Conservation (phyloP, 2,797 vertebrate genomes). For the Neopelma chrysocephalum region DNA sequence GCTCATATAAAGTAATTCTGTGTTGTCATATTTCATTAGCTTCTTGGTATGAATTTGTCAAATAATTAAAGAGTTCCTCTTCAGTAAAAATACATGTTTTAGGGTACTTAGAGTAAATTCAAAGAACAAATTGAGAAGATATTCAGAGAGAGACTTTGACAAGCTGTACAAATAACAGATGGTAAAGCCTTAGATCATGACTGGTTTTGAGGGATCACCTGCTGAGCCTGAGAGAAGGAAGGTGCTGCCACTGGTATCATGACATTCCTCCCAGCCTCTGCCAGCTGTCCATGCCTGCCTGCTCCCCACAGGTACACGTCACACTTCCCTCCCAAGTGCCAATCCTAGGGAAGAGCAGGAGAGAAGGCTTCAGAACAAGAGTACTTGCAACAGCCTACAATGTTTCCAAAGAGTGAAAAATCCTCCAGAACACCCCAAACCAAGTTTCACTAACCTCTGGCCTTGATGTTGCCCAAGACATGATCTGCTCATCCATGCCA, state of each 20-base stretch:
- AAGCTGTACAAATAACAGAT: neutral
- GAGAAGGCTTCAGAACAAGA: neutral
- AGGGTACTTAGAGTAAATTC: neutral
- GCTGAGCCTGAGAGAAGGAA: constrained; percentile 96
- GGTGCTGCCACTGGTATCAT: constrained; percentile 88
- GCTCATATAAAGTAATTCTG: neutral
- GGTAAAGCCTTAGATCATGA: neutral
- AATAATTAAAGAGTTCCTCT: neutral
- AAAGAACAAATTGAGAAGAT: neutral
- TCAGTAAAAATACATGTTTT: neutral
- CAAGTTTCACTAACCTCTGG: constrained; percentile 85
- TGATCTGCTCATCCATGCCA: constrained; percentile 96
- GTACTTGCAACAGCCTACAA: neutral
- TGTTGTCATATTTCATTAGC: neutral
- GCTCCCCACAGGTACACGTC: constrained; percentile 95
- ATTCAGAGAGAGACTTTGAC: neutral
- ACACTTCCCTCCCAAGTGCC: constrained; percentile 97
- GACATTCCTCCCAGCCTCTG: constrained; percentile 94
- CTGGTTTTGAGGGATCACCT: constrained; percentile 75
- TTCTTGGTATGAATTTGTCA: neutral
- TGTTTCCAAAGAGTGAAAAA: neutral
- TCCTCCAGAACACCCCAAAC: neutral
- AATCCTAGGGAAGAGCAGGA: constrained; percentile 80
- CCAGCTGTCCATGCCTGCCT: constrained; percentile 93
- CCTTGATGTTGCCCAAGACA: constrained; percentile 97